phyloP scores from a whole-genome alignment of 2,888 invertebrate genomes.

The Calameuta filiformis region DNA sequence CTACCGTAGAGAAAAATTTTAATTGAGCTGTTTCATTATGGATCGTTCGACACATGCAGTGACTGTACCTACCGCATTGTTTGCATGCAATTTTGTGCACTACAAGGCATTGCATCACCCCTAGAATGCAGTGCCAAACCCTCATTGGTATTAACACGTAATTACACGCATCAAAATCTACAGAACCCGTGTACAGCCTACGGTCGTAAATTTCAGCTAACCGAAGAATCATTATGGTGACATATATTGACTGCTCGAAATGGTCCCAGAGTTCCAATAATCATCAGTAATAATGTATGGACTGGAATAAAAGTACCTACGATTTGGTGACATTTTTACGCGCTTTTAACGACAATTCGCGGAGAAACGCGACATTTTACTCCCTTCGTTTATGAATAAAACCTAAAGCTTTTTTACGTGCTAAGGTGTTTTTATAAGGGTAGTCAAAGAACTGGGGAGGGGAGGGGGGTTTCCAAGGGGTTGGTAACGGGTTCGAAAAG shows the following conservation, averaged over 20 bases:
- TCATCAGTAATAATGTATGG: background rate
- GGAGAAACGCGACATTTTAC: background rate
- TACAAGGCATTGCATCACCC: background rate
- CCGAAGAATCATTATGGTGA: background rate
- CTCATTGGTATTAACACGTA: background rate
- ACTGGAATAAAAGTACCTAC: background rate
- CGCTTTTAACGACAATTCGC: background rate
- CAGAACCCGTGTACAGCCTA: background rate
- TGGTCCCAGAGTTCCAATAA: background rate
- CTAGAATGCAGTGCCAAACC: background rate
- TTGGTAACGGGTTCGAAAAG: background rate
- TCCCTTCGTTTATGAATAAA: background rate
- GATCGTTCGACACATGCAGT: background rate
- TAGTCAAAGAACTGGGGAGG: background rate
- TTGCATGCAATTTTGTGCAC: background rate
- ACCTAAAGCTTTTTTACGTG: background rate
- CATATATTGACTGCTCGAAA: background rate
- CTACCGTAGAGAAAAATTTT: too few relatives aligned
- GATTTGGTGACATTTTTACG: background rate
- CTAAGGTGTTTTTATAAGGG: background rate
- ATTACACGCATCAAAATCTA: background rate
- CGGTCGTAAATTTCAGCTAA: background rate
- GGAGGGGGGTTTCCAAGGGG: background rate
- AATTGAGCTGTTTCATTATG: background rate
- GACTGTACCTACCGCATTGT: background rate